phyloP scores from a whole-genome alignment of 1,140 invertebrate species.

The Nasonia giraulti region DNA sequence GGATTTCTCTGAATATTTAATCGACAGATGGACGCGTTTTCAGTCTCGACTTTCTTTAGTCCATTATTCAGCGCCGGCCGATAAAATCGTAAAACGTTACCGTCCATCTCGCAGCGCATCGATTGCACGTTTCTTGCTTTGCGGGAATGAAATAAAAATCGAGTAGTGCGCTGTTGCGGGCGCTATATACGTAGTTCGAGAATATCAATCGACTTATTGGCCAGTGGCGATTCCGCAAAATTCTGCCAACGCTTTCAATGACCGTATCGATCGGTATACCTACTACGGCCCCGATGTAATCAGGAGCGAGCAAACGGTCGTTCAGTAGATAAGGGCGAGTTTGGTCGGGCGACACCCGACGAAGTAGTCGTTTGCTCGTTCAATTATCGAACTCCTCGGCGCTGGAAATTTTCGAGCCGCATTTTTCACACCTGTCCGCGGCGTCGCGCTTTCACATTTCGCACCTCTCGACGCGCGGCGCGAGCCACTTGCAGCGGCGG shows the following conservation, averaged over 20 bases:
- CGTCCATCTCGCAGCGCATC: not conserved
- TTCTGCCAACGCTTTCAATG: not conserved
- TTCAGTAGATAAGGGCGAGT: not conserved
- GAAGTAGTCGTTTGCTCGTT: too few species aligned
- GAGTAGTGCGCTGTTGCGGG: not conserved
- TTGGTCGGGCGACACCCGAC: not conserved
- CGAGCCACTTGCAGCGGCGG: not conserved
- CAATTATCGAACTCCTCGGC: not conserved
- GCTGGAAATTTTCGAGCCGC: not conserved
- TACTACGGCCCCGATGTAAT: too few species aligned
- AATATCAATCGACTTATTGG: not conserved
- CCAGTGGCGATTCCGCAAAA: not conserved
- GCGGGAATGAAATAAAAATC: not conserved
- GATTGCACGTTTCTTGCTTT: not conserved
- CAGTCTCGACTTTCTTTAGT: not conserved
- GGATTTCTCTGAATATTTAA: slow-evolving; percentile 1
- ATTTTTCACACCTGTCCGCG: not conserved
- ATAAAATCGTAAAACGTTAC: not conserved
- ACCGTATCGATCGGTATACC: not conserved
- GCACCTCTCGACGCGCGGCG: not conserved
- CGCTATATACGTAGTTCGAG: not conserved
- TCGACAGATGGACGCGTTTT: not conserved
- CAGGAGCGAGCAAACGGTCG: too few species aligned
- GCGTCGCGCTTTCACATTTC: not conserved
- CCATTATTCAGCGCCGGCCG: not conserved